Evolutionary conservation across 2,888 invertebrate genomes (phyloP).

Genomic region (Lordiphosa andalusiaca): DNA sequence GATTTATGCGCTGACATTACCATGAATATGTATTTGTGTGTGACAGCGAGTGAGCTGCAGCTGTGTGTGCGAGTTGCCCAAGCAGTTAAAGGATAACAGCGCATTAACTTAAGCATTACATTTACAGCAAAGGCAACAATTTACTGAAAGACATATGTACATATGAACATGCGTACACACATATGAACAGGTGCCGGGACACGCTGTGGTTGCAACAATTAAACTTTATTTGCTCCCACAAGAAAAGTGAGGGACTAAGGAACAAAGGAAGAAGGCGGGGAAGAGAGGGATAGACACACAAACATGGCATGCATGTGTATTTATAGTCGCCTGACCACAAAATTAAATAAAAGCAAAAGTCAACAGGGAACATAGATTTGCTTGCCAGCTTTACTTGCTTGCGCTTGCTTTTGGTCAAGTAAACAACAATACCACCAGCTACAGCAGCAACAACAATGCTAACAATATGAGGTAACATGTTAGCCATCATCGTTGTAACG

Average conservation of each 20-base stretch:
- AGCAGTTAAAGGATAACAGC: conserved; percentile 75
- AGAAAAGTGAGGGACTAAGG: conserved; percentile 1
- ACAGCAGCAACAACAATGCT: conserved; percentile 27
- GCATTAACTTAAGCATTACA: conserved; percentile 73
- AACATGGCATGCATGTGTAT: conserved; percentile 59
- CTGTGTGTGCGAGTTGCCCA: conserved; percentile 48
- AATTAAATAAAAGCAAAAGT: conserved; percentile 73
- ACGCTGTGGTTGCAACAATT: conserved; percentile 71
- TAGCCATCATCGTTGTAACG: conserved; percentile 67
- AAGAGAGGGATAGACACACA: conserved; percentile 20
- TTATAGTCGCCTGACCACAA: conserved; percentile 70
- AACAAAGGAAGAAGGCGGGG: conserved; percentile 5
- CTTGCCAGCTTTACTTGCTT: conserved; percentile 57
- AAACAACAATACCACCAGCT: conserved; percentile 56
- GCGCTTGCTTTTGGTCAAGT: conserved; percentile 60
- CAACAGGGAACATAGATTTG: conserved; percentile 74
- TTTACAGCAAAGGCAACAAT: conserved; percentile 50
- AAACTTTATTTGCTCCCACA: conserved; percentile 69
- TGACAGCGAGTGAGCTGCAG: conserved; percentile 47
- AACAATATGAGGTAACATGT: conserved; percentile 48
- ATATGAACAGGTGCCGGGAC: conserved; percentile 58
- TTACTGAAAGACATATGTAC: conserved; percentile 23
- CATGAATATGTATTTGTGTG: conserved; percentile 71
- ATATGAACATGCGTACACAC: conserved; percentile 22
- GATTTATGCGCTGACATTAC: conserved; percentile 74